Evolutionary conservation across 2,113 vertebrate species (phyloP).

Genomic region (Cettia cetti): DNA sequence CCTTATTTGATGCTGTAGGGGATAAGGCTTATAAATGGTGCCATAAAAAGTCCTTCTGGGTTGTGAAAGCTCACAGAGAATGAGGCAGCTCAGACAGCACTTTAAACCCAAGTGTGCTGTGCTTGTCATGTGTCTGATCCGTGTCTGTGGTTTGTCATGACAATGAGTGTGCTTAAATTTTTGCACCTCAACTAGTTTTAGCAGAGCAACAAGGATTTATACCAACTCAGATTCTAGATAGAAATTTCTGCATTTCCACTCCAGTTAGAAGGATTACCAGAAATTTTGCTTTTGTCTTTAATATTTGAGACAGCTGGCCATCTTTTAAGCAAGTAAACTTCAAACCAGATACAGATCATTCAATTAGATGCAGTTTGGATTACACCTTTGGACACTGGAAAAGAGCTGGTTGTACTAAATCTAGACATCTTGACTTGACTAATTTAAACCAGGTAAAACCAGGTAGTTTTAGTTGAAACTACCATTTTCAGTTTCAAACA

Average conservation of each 20-base stretch:
- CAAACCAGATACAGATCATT: neutral
- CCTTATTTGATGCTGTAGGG: slow-evolving; percentile 28
- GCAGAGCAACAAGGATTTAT: neutral
- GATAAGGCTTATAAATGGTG: slow-evolving; percentile 35
- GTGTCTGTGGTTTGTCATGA: neutral
- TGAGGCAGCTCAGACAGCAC: neutral
- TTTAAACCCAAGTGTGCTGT: neutral
- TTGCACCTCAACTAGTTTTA: neutral
- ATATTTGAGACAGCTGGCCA: neutral
- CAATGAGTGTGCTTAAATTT: neutral
- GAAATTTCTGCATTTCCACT: neutral
- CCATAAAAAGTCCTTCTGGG: slow-evolving; percentile 50
- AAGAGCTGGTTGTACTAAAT: neutral
- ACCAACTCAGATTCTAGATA: neutral
- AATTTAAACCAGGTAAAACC: neutral
- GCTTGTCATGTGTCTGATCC: neutral
- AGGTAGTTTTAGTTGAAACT: neutral
- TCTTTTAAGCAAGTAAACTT: neutral
- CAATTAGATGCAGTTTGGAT: neutral
- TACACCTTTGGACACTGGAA: neutral
- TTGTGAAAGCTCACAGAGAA: neutral
- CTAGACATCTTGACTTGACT: neutral
- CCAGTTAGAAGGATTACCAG: neutral
- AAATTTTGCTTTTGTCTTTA: neutral
- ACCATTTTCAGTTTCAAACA: neutral